Conservation (phyloP, 2,113 vertebrate species). For the Recurvirostra avosetta region DNA sequence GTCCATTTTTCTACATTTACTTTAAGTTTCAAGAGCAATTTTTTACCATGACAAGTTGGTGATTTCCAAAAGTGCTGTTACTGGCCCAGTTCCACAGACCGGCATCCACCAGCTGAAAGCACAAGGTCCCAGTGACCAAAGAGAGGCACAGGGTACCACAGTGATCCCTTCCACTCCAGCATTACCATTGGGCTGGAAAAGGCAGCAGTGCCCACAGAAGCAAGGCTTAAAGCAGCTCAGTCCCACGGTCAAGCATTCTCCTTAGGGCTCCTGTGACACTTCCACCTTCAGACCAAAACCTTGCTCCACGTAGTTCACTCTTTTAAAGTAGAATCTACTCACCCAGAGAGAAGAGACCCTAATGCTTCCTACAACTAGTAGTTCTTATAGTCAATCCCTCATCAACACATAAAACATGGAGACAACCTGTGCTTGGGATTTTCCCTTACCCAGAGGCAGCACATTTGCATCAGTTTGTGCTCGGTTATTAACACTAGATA, state of each 20-base stretch:
- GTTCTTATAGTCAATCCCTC: background rate
- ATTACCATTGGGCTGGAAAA: background rate
- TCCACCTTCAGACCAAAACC: background rate
- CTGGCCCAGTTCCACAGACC: background rate
- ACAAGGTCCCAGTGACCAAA: background rate
- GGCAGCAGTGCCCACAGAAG: background rate
- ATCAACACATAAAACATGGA: rapidly evolving
- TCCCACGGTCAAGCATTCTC: background rate
- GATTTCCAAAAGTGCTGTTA: background rate
- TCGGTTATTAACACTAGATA: background rate
- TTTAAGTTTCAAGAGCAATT: background rate
- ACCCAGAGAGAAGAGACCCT: background rate
- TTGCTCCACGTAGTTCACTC: background rate
- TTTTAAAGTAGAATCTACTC: background rate
- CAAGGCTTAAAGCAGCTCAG: background rate
- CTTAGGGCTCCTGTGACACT: background rate
- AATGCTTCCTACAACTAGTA: background rate
- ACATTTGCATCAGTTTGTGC: background rate
- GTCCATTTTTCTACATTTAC: background rate
- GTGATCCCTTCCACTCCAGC: background rate
- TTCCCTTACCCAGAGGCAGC: background rate
- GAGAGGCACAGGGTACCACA: background rate
- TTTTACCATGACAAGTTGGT: background rate
- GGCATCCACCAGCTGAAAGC: background rate
- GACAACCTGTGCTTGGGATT: background rate